Base-by-base conservation (phyloP, 2,113 vertebrate genomes). In the Ailurus styani region DNA sequence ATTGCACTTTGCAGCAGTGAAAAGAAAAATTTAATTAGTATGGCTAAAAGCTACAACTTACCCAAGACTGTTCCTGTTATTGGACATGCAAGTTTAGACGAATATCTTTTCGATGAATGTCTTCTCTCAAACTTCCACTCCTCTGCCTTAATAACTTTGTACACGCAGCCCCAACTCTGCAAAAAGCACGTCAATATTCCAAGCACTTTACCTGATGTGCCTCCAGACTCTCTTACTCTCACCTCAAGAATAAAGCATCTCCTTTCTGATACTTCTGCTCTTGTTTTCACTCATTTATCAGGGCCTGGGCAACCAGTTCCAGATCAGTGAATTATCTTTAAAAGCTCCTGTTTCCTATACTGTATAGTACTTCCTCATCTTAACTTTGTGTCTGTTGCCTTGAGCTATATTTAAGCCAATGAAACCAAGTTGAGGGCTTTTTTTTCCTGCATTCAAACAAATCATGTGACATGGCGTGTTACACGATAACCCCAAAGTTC, bases 361-460 rank as follows among this genome's bases (percentile, higher is more conserved):
- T 29, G 25, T 34, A 77, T 1, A 87, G 68, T 21, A 96, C 96
- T 96, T 97, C 96, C 97, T 97, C 70, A 62, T 96, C 90, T 87
- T 78, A 54, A 42, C 68, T 84, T 73, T 15, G 34, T 81, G 50
- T 96, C 95, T 84, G 90, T 27, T 60, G 95, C 93, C 64, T 12
- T 93, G 87, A 97, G 87, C 91, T 97, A 96, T 95, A 92, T 97
- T 96, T 97, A 94, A 97, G 87, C 92, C 94, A 93, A 87, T 93
- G 94, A 97, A 97, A 97, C 83, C 84, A 97, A 93, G 37, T 13
- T 68, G 88, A 91, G 90, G 94, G 29, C 23, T 84, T 66, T 78
- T 81, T 87, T 45, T 62, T 27, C 42, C 82, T 50, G n/a, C 29
- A 75, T 40, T 84, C 77, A 89, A 86, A 87, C 42, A 83, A 68